Base-by-base conservation (phyloP, 2,113 vertebrate species). In the Rhineura floridana region DNA sequence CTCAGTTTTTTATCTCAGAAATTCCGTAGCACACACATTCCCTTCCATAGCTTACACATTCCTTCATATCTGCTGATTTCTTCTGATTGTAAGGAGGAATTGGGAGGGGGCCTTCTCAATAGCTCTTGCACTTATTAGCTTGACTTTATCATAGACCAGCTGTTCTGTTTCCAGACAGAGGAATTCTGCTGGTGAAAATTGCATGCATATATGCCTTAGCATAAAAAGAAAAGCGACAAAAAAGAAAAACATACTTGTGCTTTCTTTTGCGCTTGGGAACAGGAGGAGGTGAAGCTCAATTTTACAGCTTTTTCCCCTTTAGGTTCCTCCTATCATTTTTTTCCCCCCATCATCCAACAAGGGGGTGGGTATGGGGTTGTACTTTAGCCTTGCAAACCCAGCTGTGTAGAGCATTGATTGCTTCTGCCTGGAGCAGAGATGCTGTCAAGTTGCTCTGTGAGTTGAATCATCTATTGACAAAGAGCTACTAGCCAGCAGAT, bases 381-480 rank as follows among this genome's bases (percentile, higher is more conserved):
- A 78, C 95, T 94, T 94, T 92, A 95, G 96, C 95, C 96, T 85
- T 36, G 91, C 92, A 91, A 83, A 95, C 97, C 97, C 97, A 97
- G 97, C 96, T 97, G 95, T 95, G 94, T 95, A 59, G 91, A 96
- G 96, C 97, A 97, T 98, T 97, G 97, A 97, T 98, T 97, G 97
- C 97, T 98, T 96, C 96, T 97, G 97, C 97, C 98, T 97, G 95
- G 95, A 98, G 97, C 96, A 92, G 96, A 93, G 97, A 97, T 96
- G 97, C 97, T 98, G 97, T 97, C 97, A 97, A 97, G 96, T 96
- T 94, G 93, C 96, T 94, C 96, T 96, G 97, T 93, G 95, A 97
- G 97, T 97, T 97, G 96, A 98, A 96, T 96, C 97, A 97, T 97
- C 95, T 96, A 96, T 96, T 98, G 97, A 98, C 97, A 97, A 94